phyloP scores from a whole-genome alignment of 2,797 vertebrate genomes.

The Lithobates pipiens region DNA sequence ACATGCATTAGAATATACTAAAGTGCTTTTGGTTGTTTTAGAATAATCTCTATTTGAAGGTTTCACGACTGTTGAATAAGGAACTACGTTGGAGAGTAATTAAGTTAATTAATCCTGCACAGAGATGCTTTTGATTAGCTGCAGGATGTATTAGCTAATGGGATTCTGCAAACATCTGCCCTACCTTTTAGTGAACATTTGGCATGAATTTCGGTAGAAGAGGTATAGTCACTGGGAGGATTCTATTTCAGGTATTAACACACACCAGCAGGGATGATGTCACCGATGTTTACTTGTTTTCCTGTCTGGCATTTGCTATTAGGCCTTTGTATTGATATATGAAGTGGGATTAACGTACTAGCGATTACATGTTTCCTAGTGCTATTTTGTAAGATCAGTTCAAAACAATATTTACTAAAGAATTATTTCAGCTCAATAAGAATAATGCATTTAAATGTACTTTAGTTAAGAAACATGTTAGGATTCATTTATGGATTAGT shows the following conservation, averaged over 20 bases:
- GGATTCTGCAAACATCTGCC: constrained; percentile 42
- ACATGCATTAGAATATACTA: neutral
- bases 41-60: neutral
- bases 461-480: too few relatives aligned
- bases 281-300: constrained; percentile 22
- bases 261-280: neutral
- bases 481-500: too few relatives aligned
- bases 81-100: neutral
- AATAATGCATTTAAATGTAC: neutral
- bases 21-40: neutral
- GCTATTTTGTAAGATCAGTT: constrained; percentile 3
- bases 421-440: neutral
- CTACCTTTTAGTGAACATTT: constrained; percentile 25
- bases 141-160: constrained; percentile 43
- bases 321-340: neutral
- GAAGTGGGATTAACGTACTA: constrained; percentile 2
- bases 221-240: neutral
- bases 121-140: constrained; percentile 16
- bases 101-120: constrained; percentile 7
- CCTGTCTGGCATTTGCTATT: constrained; percentile 2
- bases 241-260: constrained; percentile 38
- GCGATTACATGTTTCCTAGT: constrained; percentile 13
- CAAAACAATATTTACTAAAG: neutral
- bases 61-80: neutral
- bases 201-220: constrained; percentile 17